Evolutionary conservation across 2,113 vertebrate genomes (phyloP), one percentile per base, ranked within the genome.

Genomic region (Malurus cyaneus): DNA sequence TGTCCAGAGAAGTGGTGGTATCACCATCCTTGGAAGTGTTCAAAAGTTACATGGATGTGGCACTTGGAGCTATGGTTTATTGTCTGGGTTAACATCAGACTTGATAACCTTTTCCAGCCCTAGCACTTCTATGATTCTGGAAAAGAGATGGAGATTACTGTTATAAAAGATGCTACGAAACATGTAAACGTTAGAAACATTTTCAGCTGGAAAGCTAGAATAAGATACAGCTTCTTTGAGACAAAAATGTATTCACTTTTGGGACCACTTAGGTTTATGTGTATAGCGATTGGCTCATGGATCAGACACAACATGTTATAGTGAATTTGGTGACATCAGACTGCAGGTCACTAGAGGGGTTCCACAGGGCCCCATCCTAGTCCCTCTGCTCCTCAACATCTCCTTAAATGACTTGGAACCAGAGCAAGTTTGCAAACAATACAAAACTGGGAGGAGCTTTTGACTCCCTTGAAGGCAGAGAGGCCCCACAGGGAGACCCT

Each of bases 281-380:
- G 6, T 44, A 23, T 29, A 32, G 14, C 1, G 23, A 28, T 6
- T n/a, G 39, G 7, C 32, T 53, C 14, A 39, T 4, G 10, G 10
- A 29, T 28, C 8, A n/a, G 62, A 32, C 39, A 53, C 21, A 32
- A 44, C 0, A 1, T 0, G 5, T 60, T 60, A 18, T 0, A 2
- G 54, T 23, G 54, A 69, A 26, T 5, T 2, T 9, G 8, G 11
- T 67, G 25, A 44, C 44, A 21, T 59, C 31, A 50, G 16, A 11
- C 16, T 66, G 31, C 39, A 39, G 39, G 39, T 18, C 32, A 31
- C 36, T 20, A 21, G 4, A 26, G 36, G 16, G 9, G 14, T 8
- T 60, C 26, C 18, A 71, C 31, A 60, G 8, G 8, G 21, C 11
- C 4, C 4, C 36, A 21, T 50, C 44, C 31, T 76, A 0, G 0